A percentile compares a stretch with the other conserved stretches of the same genome.
phyloP scores from a whole-genome alignment of 2,888 invertebrate genomes.

The Protodeltote pygarga region DNA sequence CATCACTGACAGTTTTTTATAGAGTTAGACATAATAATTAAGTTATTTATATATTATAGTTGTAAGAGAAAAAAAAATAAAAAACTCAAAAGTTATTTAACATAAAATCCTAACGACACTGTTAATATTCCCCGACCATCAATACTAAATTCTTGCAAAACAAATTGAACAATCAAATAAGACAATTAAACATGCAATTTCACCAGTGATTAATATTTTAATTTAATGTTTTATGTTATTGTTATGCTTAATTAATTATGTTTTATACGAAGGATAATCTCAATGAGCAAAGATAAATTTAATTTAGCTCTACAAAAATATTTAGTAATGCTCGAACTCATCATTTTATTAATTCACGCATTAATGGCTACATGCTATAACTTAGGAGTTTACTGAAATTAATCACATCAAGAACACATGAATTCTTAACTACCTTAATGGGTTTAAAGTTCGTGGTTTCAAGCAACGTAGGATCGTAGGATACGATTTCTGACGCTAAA shows the following conservation, averaged over 20 bases:
- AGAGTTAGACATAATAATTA: neutral
- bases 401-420: slow-evolving; percentile 29
- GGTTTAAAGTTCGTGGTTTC: slow-evolving; percentile 29
- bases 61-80: slow-evolving; percentile 9
- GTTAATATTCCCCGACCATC: slow-evolving; percentile 25
- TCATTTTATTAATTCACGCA: slow-evolving; percentile 22
- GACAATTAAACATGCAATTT: slow-evolving; percentile 14
- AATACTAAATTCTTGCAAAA: slow-evolving; percentile 18
- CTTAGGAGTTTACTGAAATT: slow-evolving; percentile 23
- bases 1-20: slow-evolving; percentile 2
- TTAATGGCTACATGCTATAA: slow-evolving; percentile 7
- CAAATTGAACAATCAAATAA: slow-evolving; percentile 14
- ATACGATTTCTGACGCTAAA: slow-evolving; percentile 5
- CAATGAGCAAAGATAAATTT: slow-evolving; percentile 23
- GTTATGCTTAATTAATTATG: too few relatives aligned
- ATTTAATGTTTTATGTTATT: too few relatives aligned
- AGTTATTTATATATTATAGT: neutral
- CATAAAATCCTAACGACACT: slow-evolving; percentile 25
- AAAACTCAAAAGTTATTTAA: slow-evolving; percentile 2
- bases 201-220: too few relatives aligned
- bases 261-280: slow-evolving; percentile 21
- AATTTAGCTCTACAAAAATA: slow-evolving; percentile 14
- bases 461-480: slow-evolving; percentile 16
- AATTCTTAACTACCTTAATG: slow-evolving; percentile 28
- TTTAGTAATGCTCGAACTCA: slow-evolving; percentile 5